A percentile compares a stretch with the other conserved stretches of the same genome.
phyloP scores from a whole-genome alignment of 2,797 vertebrate species.

The Brachyrhaphis roseni region DNA sequence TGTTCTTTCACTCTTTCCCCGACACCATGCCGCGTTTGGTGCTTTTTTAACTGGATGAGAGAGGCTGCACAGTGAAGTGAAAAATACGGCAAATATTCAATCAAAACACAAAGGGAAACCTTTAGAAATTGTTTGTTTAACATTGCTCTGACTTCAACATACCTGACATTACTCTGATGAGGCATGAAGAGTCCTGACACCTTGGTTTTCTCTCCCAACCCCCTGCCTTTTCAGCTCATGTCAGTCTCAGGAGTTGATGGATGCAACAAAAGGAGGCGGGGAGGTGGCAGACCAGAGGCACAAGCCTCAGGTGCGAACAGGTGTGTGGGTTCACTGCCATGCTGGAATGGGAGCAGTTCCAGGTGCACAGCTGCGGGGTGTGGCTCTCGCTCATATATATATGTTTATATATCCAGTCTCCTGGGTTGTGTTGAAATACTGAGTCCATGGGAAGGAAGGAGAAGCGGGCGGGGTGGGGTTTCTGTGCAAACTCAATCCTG shows the following conservation, averaged over 20 bases:
- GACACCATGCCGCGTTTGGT: constrained; percentile 9
- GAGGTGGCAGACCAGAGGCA: constrained; percentile 63
- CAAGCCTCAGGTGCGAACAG: constrained; percentile 82
- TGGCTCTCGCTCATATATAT: constrained; percentile 35
- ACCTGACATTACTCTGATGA: constrained; percentile 40
- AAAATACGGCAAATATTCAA: constrained; percentile 35
- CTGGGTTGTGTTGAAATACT: constrained; percentile 67
- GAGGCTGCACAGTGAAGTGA: constrained; percentile 22
- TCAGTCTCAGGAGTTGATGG: constrained; percentile 61
- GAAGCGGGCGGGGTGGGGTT: constrained; percentile 57
- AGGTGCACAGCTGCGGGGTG: constrained; percentile 83
- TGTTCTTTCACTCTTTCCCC: neutral
- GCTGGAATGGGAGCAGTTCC: constrained; percentile 81
- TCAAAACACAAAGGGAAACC: constrained; percentile 25
- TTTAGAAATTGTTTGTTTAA: constrained; percentile 11
- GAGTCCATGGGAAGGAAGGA: constrained; percentile 52
- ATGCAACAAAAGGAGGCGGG: constrained; percentile 65
- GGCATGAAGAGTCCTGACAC: constrained; percentile 27
- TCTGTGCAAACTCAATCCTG: constrained; percentile 55
- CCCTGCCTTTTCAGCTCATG: constrained; percentile 46
- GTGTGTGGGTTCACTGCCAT: constrained; percentile 82
- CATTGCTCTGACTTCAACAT: constrained; percentile 22
- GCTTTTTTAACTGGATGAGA: constrained; percentile 49
- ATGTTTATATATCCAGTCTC: constrained; percentile 27
- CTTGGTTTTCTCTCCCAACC: constrained; percentile 24